Conservation (phyloP, 2,797 vertebrate species). For the Nothura maculosa region DNA sequence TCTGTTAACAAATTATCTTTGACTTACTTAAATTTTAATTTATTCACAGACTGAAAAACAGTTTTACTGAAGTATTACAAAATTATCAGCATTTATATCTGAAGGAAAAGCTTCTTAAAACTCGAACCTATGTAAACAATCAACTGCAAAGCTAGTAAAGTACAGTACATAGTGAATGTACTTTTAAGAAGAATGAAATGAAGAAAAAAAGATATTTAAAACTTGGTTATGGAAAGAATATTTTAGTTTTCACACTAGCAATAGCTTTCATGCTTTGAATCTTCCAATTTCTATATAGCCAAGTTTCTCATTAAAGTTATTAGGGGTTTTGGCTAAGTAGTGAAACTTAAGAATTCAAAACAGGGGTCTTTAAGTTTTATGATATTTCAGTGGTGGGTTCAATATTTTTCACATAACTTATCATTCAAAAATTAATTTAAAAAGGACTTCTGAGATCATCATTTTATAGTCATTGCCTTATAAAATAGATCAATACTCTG, state of each 20-base stretch:
- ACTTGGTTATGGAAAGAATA: background rate
- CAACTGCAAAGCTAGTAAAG: background rate
- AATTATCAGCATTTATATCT: background rate
- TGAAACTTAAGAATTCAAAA: background rate
- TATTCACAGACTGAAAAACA: background rate
- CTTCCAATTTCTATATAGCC: background rate
- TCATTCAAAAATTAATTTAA: constrained; percentile 44
- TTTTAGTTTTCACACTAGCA: background rate
- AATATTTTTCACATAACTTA: constrained; percentile 45
- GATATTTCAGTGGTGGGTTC: background rate
- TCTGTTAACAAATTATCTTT: background rate
- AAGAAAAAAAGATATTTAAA: background rate
- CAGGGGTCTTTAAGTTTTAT: background rate
- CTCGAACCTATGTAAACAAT: background rate
- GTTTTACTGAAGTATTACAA: background rate
- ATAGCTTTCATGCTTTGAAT: background rate
- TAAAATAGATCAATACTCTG: constrained; percentile 57
- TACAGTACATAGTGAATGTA: background rate
- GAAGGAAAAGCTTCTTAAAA: background rate
- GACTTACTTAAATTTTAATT: constrained; percentile 3
- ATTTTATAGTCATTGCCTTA: constrained; percentile 34
- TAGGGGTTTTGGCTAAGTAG: background rate
- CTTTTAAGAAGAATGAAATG: background rate
- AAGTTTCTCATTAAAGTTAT: background rate
- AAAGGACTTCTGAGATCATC: constrained; percentile 34